Base-by-base conservation (phyloP, 2,888 invertebrate species). In the Hydrotaea diabolus region DNA sequence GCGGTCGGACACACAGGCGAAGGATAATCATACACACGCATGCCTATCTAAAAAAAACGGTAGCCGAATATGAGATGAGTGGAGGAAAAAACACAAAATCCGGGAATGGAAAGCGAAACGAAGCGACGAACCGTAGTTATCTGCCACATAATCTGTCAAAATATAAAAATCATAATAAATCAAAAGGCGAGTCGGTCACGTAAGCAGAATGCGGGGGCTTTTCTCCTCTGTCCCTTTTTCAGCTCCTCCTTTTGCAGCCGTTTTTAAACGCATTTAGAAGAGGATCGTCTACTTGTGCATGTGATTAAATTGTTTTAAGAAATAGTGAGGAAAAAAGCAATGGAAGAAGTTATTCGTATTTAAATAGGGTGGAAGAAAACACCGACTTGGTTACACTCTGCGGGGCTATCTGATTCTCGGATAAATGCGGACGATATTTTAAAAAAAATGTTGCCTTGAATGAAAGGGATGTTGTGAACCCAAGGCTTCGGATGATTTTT, bases 71-170 rank as follows among this genome's bases (percentile, higher is more conserved):
- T 76, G 72, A 62, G 39, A 39, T 2, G 11, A 39, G 39, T 8
- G 7, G 55, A 57, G 69, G 15, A 82, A 46, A 53, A 17, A 57
- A 36, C 23, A 31, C n/a, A 31, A 31, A 31, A 31, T 31, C 2
- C 2, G 31, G 31, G 15, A 66, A 26, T 43, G 39, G 19, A 19
- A 46, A 69, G 69, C 69, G 69, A 39, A 39, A 21, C 39, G 43
- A 43, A 66, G 69, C 69, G 69, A 39, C 17, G 21, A 77, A 62
- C 81, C 72, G 62, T 57, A 80, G 78, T 81, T 86, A 86, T 86
- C 85, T 80, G 78, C 78, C 88, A 89, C 89, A 89, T 90, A 90
- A 90, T 90, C 90, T 90, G 90, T 90, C 90, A 90, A 90, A 90
- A 90, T 88, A 89, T 90, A 73, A 85, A 85, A 85, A 81, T 88